These are phyloP conservation scores for Eristalis tenax DNA, from an alignment of 2,888 invertebrate species.

Conservation along the genomic window DNA sequence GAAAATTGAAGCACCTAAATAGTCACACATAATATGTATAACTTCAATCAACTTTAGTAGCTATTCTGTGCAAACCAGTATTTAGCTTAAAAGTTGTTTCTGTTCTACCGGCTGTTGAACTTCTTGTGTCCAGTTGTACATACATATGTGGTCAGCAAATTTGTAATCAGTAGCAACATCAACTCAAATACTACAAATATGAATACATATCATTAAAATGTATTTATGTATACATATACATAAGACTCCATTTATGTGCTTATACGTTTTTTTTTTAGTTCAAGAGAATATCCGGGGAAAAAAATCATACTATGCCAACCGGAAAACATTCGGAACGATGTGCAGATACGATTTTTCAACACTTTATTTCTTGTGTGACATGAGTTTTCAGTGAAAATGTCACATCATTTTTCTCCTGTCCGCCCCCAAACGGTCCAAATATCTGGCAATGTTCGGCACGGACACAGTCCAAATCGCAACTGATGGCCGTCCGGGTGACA, in stretches of 20 bases:
- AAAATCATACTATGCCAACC: constrained; percentile 61
- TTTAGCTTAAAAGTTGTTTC: neutral
- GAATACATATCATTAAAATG: neutral
- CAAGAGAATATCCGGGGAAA: constrained; percentile 30
- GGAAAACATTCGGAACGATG: constrained; percentile 72
- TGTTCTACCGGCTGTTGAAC: neutral
- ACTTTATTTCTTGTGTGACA: constrained; percentile 72
- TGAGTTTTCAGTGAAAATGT: constrained; percentile 72
- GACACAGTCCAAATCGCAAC: constrained; percentile 67
- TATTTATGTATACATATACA: neutral
- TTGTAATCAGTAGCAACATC: neutral
- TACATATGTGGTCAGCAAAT: neutral
- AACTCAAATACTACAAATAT: neutral
- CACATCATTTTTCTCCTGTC: constrained; percentile 67
- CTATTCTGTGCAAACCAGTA: no score
- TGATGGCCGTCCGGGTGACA: constrained; percentile 71
- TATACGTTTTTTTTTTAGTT: constrained; percentile 19
- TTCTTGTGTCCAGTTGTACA: no score
- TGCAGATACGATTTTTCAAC: constrained; percentile 72
- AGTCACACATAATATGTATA: no score
- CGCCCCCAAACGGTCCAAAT: constrained; percentile 23
- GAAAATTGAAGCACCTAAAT: no score
- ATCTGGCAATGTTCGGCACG: constrained; percentile 57
- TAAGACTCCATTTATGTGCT: neutral
- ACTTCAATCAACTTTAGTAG: no score